Conservation (phyloP, 2,888 invertebrate genomes). For the Sinelater perroti region DNA sequence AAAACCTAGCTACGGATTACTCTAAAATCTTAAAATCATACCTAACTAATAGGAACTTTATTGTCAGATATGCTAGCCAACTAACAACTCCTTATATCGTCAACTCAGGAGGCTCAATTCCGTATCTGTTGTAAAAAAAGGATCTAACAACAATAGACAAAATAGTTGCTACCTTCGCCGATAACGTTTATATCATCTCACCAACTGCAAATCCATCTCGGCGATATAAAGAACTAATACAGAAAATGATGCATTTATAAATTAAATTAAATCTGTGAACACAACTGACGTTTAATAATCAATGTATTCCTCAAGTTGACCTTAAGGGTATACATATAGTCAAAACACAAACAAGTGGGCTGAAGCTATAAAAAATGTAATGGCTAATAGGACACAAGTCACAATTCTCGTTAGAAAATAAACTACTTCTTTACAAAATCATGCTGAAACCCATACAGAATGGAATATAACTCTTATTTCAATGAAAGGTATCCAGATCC, state of each 20-base stretch:
- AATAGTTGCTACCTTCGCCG: not conserved
- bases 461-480: not conserved
- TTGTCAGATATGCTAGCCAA: no score
- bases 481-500: not conserved
- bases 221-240: constrained; percentile 13
- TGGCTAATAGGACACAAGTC: not conserved
- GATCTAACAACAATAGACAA: not conserved
- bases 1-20: no score
- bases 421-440: not conserved
- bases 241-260: not conserved
- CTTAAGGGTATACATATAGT: not conserved
- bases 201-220: constrained; percentile 22
- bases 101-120: no score
- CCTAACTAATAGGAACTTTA: no score
- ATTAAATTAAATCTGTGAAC: not conserved
- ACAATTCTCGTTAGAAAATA: not conserved
- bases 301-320: not conserved
- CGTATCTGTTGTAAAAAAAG: no score
- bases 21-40: no score
- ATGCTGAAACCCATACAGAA: not conserved
- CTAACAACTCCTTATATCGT: no score
- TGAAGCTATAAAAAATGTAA: not conserved
- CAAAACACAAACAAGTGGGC: not conserved
- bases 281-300: not conserved
- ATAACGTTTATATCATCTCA: not conserved